Base-by-base conservation (phyloP, 92 coral and sea anemone species). In the Phenganax stokvisi region DNA sequence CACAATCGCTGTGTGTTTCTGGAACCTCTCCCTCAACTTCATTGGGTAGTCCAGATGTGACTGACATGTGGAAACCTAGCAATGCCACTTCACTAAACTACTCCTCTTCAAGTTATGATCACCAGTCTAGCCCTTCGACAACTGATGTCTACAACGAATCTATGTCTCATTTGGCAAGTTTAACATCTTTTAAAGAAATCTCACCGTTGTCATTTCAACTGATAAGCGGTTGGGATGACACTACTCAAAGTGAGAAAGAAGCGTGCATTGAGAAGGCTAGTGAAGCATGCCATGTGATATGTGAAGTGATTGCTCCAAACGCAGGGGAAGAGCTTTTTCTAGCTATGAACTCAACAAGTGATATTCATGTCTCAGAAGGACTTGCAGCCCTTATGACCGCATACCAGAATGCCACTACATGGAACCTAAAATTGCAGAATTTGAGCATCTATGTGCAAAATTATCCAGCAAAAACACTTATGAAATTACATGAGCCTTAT, bases 381-480 rank as follows among this genome's bases (percentile, higher is more conserved):
- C 89, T 76, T 3, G 57, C 75, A 20, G 70, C 86, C 9, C 86
- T 86, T 29, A 56, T 82, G 56, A 55, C 61, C 52, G 89, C 89
- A 30, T 82, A 82, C 67, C 71, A 67, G 57, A 17, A 58, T 62
- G 89, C 89, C 27, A 77, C 76, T 3, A n/a, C 89, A 7, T 65
- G 74, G 56, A 83, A 82, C 44, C 12, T 73, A 25, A 86, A 86
- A 77, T 76, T 85, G 61, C 86, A 86, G 29, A 86, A 77, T 55
- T 74, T 86, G 31, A 86, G 86, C 53, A 86, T 83, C 73, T 86
- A 86, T 83, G 81, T 80, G 27, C 74, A 80, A 57, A 82, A 52
- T 27, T 83, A 82, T 86, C 60, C 89, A 6, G 83, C 80, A 12
- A 83, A 78, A 70, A 82, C 51, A 52, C 86, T 86, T 9, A 83